Percentiles rank a stretch among this genome's conserved stretches.
These are phyloP conservation scores for Zeugodacus cucurbitae DNA, from an alignment of 1,140 invertebrate species.

Conservation along the genomic window DNA sequence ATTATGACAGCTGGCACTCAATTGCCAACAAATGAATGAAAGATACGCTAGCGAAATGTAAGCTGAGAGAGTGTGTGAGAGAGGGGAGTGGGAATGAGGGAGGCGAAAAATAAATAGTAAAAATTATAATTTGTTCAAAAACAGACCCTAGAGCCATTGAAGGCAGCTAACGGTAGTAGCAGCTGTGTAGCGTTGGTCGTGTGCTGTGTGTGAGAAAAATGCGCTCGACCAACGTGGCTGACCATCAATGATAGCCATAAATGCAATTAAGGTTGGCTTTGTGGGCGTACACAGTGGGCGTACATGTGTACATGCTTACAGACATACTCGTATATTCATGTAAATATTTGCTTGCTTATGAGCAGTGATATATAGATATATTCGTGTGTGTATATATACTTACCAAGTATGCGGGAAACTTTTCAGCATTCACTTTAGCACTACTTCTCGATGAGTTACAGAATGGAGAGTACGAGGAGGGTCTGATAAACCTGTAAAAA, in stretches of 20 bases:
- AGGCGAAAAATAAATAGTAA: neutral
- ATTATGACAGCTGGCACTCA: conserved; percentile 32
- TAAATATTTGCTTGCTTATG: neutral
- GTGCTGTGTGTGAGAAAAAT: neutral
- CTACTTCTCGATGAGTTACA: neutral
- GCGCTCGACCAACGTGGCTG: neutral
- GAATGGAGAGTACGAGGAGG: too few species aligned
- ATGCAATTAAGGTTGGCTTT: conserved; percentile 28
- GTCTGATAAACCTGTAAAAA: too few species aligned
- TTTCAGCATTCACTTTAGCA: neutral
- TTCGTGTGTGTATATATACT: neutral
- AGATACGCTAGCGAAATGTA: neutral
- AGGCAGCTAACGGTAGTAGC: neutral
- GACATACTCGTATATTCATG: neutral
- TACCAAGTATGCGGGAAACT: neutral
- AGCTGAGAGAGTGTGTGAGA: neutral
- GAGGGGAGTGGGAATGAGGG: neutral
- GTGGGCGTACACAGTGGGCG: neutral
- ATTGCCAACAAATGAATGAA: conserved; percentile 12
- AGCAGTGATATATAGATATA: neutral
- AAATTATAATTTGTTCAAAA: neutral
- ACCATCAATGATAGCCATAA: conserved; percentile 14
- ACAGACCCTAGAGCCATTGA: neutral
- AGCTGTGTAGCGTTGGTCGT: neutral
- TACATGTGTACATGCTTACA: neutral